phyloP scores from a whole-genome alignment of 35 echinoderm and acorn worm species.

The Ptychodera flava region DNA sequence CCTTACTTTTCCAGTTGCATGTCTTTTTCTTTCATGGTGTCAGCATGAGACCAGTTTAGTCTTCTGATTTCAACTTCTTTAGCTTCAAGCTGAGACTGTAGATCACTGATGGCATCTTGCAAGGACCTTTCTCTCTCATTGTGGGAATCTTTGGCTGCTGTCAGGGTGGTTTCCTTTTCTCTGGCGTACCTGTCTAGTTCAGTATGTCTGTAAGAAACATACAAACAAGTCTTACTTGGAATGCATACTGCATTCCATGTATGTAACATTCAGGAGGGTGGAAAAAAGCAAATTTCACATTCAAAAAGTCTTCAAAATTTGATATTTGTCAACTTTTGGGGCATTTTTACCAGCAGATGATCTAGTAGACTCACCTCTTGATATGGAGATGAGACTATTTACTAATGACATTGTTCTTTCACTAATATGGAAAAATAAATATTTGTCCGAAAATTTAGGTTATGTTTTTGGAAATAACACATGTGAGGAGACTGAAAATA shows the following conservation, averaged over 20 bases:
- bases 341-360: too few species aligned
- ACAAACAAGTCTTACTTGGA: neutral
- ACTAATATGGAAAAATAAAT: too few species aligned
- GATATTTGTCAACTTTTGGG: too few species aligned
- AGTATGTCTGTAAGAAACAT: constrained; percentile 40
- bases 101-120: constrained; percentile 58
- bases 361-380: too few species aligned
- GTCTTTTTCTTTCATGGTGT: constrained; percentile 83
- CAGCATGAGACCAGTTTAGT: constrained; percentile 64
- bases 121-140: constrained; percentile 55
- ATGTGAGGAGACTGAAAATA: too few species aligned
- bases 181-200: constrained; percentile 75
- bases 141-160: constrained; percentile 50
- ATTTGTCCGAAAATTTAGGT: too few species aligned
- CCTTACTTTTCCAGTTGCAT: constrained; percentile 56
- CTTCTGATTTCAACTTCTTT: constrained; percentile 64
- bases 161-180: constrained; percentile 63
- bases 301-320: too few species aligned
- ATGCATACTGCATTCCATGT: neutral
- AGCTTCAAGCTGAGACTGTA: constrained; percentile 56
- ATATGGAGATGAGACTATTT: too few species aligned
- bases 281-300: too few species aligned
- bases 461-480: too few species aligned
- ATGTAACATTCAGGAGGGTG: too few species aligned
- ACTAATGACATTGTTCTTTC: too few species aligned